A percentile compares a stretch with the other conserved stretches of the same genome.
Conservation (phyloP, 2,797 vertebrate genomes). For the Adelosebastes latens region DNA sequence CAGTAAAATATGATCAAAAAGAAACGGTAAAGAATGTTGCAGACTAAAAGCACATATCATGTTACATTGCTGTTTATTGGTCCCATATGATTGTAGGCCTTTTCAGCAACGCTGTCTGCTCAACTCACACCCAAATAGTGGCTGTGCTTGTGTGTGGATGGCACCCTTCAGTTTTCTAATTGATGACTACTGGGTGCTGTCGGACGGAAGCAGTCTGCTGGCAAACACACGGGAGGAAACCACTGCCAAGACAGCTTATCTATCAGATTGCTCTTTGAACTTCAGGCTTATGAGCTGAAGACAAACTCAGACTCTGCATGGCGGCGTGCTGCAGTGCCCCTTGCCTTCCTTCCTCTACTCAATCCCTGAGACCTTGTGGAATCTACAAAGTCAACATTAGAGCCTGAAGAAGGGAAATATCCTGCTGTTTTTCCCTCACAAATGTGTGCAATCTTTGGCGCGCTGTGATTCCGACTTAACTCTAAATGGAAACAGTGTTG, state of each 20-base stretch:
- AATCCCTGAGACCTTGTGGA: conserved; percentile 75
- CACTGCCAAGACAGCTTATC: conserved; percentile 73
- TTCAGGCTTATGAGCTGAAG: conserved; percentile 75
- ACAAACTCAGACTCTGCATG: conserved; percentile 75
- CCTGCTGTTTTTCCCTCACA: conserved; percentile 74
- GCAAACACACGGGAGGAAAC: conserved; percentile 76
- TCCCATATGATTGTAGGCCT: conserved; percentile 36
- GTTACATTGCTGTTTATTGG: conserved; percentile 38
- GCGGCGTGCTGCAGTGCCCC: conserved; percentile 68
- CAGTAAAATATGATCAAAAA: not conserved
- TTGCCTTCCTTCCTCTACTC: conserved; percentile 82
- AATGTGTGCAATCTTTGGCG: conserved; percentile 73
- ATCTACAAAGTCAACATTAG: conserved; percentile 80
- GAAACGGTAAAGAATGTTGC: conserved; percentile 6
- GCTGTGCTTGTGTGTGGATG: conserved; percentile 64
- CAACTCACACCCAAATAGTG: conserved; percentile 49
- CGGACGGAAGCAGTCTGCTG: conserved; percentile 73
- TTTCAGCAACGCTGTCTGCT: conserved; percentile 42
- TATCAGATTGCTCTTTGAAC: conserved; percentile 82
- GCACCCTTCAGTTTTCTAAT: conserved; percentile 79
- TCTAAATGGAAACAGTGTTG: conserved; percentile 83
- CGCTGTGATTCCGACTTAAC: conserved; percentile 75
- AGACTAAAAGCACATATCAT: conserved; percentile 16
- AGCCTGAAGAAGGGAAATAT: conserved; percentile 78
- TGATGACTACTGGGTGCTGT: conserved; percentile 80